Evolutionary conservation across 2,888 invertebrate species (phyloP), one percentile per base, ranked within the genome.

Genomic region (Stegophylla sp.): DNA sequence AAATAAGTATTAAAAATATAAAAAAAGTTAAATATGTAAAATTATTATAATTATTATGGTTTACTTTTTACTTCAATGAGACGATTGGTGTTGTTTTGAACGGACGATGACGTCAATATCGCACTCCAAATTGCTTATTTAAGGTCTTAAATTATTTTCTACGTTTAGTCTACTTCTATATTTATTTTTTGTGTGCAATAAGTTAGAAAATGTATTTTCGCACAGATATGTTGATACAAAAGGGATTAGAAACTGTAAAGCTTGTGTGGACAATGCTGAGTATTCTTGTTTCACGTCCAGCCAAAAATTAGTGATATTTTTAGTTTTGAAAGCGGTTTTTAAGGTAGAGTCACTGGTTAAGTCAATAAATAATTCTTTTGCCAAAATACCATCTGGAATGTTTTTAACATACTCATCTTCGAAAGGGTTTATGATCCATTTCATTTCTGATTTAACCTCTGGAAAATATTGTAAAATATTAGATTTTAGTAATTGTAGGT

Each of bases 151-250:
- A 51, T 51, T 9, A 59, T 26, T 63, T 63, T 63, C 63, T 63
- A 63, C 63, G 63, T 63, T 63, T 61, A 61, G 26, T 61, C 61
- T 61, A 61, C 61, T 61, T 61, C 61, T 61, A 61, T 61, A 61
- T 61, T 61, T 61, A 61, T 61, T 61, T 61, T 26, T 61, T 45
- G 63, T 76, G 43, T 64, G 26, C 76, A 76, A 53, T 41, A 76
- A 34, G 63, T 45, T 51, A 34, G 76, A 76, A 76, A 76, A 76
- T 51, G 76, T 76, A 64, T 51, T 66, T 51, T 76, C 66, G 34
- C 64, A 76, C 48, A 76, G 76, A 66, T 76, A 76, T 34, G 76
- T 76, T 51, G 66, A 66, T 48, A 63, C 34, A 66, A 76, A 76
- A 45, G 76, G 66, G 28, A 76, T 48, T 41, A 76, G 41, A 76